Base-by-base conservation (phyloP, 2,888 invertebrate species). In the Hoplodrina blanda region DNA sequence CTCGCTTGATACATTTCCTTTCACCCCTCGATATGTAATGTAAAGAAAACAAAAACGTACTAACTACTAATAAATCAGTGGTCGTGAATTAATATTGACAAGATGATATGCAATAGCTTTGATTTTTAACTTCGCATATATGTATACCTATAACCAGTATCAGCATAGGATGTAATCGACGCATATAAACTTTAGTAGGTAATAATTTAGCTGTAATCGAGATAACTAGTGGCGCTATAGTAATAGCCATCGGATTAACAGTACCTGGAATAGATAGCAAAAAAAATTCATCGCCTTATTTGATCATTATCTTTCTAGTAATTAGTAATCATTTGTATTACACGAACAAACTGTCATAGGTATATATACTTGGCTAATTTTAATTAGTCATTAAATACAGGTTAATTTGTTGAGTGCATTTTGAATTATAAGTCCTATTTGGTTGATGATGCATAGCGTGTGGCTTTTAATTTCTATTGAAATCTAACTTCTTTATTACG, bases 321-420 rank as follows among this genome's bases (percentile, higher is more conserved):
- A 78, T 61, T 55, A 73, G 73, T 73, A 67, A 78, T 78, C 78
- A 78, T 13, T 49, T 49, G 30, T 66, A 46, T 72, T 62, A 20
- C 44, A 44, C 20, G 53, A 56, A 17, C 7, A 33, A 25, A 57
- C 6, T 52, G 17, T 20, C 13, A 64, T 49, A 56, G 6, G n/a
- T 62, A 62, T 37, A 20, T 25, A 37, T 67, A 17, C 30, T 73
- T 33, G 41, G 17, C 20, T 44, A 44, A 72, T 70, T 20, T 33
- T 56, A 13, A 56, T 73, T 62, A 62, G 44, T 69, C 41, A 74
- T 69, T 55, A 56, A 50, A 72, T 72, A 10, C 49, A n/a, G 2
- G 50, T 2, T 37, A 46, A 64, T 37, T 60, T 49, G 7, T 49
- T 2, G 10, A 74, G 2, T 56, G 19, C 19, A 20, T 57, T 57